These are phyloP conservation scores for Criorhina ranunculi DNA, from an alignment of 2,888 invertebrate genomes.

Conservation along the genomic window DNA sequence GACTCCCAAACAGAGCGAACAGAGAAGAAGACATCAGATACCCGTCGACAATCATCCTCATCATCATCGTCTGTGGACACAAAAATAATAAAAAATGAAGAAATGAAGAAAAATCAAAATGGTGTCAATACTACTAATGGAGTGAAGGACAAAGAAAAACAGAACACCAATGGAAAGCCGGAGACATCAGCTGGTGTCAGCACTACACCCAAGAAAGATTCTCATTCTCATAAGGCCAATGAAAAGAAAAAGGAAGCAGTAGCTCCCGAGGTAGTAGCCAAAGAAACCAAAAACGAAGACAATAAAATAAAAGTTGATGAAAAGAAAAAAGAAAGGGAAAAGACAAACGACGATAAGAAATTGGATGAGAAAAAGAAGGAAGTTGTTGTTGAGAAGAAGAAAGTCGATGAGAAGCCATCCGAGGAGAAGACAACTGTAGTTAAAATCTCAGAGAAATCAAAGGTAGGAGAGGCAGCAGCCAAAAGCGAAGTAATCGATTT, in stretches of 20 bases:
- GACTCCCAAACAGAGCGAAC: slow-evolving; percentile 68
- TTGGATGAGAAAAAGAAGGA: slow-evolving; percentile 34
- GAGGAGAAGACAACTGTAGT: slow-evolving; percentile 39
- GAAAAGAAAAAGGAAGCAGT: slow-evolving; percentile 62
- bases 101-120: slow-evolving; percentile 80
- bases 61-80: background rate
- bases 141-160: slow-evolving; percentile 76
- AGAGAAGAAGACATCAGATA: slow-evolving; percentile 60
- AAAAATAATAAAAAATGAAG: slow-evolving; percentile 75
- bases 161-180: slow-evolving; percentile 66
- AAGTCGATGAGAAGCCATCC: slow-evolving; percentile 42
- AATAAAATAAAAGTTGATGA: slow-evolving; percentile 43
- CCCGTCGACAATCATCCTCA: slow-evolving; percentile 33
- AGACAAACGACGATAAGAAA: slow-evolving; percentile 51
- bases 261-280: slow-evolving; percentile 6
- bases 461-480: slow-evolving; percentile 17
- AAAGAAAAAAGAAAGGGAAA: slow-evolving; percentile 32
- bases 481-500: slow-evolving; percentile 27
- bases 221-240: slow-evolving; percentile 56
- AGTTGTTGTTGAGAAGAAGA: slow-evolving; percentile 54
- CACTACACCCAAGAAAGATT: slow-evolving; percentile 39
- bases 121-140: slow-evolving; percentile 78
- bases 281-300: slow-evolving; percentile 52
- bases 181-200: slow-evolving; percentile 32
- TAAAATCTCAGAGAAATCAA: slow-evolving; percentile 4